Evolutionary conservation across 35 echinoderm and acorn worm species (phyloP), one percentile per base, ranked within the genome.

Genomic region (Amphiura filiformis): DNA sequence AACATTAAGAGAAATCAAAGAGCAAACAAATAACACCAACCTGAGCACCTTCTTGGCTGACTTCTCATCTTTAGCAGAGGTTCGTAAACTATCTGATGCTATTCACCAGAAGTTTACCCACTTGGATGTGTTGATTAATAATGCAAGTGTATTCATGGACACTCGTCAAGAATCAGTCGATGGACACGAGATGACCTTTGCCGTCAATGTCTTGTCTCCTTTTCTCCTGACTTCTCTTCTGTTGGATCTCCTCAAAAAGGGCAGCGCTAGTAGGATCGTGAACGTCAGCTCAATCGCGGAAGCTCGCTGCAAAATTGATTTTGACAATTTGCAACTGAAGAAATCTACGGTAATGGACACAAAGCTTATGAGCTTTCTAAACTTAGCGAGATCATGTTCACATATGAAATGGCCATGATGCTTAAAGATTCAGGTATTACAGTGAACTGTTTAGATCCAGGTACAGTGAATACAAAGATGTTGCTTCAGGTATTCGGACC

Each of bases 141-240:
- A 99, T 78, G 96, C 96, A 30, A 93, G 96, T 37, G 93, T 94
- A 5, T 88, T 84, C 49, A 85, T 91, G 44, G 76, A 77, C 2
- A 42, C 61, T 4, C 77, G 93, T 11, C 18, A 36, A 3, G 89
- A 94, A 36, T 92, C 96, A 0, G 65, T 4, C 12, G 96, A 99
- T 85, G 96, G 96, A 1, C 86, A 90, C 36, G 96, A 99, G 81
- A 79, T 94, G 80, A 99, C 96, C 32, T 99, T 95, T 85, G 96
- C 96, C 0, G 92, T 94, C 11, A 99, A 99, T 84, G 96, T 95
- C 31, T 37, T 95, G 36, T 86, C 96, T 32, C 96, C 96, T 5
- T 99, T 99, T 39, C 80, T 95, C 13, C 64, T 99, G 34, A 99
- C 96, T 4, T 95, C 93, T 0, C 84, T 90, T 13, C 39, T 99